These are phyloP conservation scores for Struthio camelus DNA, from an alignment of 2,113 vertebrate species.

Conservation along the genomic window DNA sequence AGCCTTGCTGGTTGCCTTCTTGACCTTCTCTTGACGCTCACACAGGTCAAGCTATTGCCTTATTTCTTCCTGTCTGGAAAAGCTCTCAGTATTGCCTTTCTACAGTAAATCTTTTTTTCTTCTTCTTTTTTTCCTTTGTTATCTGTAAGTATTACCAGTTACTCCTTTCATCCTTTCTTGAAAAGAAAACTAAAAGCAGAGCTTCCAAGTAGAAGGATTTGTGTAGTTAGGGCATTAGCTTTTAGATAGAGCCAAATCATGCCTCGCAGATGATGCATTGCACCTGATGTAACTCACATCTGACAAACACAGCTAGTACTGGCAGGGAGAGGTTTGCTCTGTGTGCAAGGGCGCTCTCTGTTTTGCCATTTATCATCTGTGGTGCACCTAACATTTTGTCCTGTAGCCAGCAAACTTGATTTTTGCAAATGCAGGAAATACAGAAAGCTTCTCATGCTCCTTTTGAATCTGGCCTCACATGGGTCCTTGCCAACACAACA, in stretches of 20 bases:
- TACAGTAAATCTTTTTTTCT: not conserved
- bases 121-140: not conserved
- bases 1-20: accelerated
- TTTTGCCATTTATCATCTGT: not conserved
- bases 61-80: not conserved
- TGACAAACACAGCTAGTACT: not conserved
- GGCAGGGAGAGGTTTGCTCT: not conserved
- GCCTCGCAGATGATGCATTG: not conserved
- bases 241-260: not conserved
- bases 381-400: not conserved
- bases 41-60: not conserved
- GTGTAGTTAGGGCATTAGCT: accelerated
- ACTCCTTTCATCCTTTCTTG: not conserved
- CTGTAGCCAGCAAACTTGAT: not conserved
- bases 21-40: not conserved
- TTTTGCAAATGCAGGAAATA: not conserved
- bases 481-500: not conserved
- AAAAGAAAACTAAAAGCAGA: not conserved
- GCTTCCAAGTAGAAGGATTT: not conserved
- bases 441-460: not conserved
- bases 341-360: accelerated
- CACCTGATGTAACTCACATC: not conserved
- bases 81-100: not conserved
- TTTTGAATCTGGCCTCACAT: not conserved
- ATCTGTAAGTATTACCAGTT: not conserved